Conservation (phyloP, 2,888 invertebrate genomes). For the Acholoe squamosa region DNA sequence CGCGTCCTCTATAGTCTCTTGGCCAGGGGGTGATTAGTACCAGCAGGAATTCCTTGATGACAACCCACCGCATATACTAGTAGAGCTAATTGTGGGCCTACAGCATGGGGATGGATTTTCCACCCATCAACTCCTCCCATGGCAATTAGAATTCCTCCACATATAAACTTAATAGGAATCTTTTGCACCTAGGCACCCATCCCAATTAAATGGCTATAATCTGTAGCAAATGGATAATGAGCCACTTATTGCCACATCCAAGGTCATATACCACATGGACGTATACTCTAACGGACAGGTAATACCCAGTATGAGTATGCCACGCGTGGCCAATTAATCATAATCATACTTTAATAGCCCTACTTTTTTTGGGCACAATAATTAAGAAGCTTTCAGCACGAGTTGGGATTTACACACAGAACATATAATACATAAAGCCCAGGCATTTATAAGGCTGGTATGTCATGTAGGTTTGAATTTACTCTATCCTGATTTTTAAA, state of each 20-base stretch:
- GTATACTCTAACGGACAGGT: background rate
- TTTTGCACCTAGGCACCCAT: too few species aligned
- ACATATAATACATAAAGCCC: too few species aligned
- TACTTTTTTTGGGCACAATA: too few species aligned
- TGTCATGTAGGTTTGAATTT: too few species aligned
- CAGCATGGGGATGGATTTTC: background rate
- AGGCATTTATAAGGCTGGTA: too few species aligned
- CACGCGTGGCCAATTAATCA: too few species aligned
- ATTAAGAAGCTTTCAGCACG: too few species aligned
- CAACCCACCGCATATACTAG: background rate
- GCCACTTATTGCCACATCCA: background rate
- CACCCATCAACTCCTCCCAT: background rate
- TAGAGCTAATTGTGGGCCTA: background rate
- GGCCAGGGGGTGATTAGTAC: background rate
- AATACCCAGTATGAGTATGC: background rate
- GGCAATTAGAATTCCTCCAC: conserved; percentile 3
- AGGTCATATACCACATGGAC: background rate
- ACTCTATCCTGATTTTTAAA: too few species aligned
- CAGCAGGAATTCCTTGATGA: conserved; percentile 3
- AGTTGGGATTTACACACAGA: too few species aligned
- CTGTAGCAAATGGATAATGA: background rate
- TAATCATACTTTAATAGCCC: too few species aligned
- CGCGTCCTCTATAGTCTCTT: background rate
- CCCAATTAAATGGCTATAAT: conserved; percentile 7
- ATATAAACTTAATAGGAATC: background rate